Evolutionary conservation across 1,140 invertebrate genomes (phyloP).

Genomic region (Drosophila eugracilis): DNA sequence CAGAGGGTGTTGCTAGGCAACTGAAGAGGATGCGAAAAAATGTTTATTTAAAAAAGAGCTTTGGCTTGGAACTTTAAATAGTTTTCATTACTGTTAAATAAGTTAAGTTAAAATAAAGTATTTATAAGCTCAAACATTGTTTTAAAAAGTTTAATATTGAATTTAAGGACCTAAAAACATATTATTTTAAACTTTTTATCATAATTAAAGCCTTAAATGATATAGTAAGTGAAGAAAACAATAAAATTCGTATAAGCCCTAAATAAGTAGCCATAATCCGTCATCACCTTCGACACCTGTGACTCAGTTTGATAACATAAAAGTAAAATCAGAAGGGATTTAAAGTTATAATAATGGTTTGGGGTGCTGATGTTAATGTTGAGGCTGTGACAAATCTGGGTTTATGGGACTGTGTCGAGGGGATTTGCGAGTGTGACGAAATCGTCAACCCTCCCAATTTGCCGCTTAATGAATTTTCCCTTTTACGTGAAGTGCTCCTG

Average conservation of each 20-base stretch:
- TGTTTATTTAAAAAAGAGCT: too few relatives aligned
- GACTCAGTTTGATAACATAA: background rate
- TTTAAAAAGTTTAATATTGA: too few relatives aligned
- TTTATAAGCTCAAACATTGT: too few relatives aligned
- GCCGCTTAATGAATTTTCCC: constrained; percentile 75
- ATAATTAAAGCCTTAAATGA: background rate
- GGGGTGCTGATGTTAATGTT: constrained; percentile 33
- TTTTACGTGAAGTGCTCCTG: constrained; percentile 56
- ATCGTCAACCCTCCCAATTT: constrained; percentile 80
- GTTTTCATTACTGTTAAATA: too few relatives aligned
- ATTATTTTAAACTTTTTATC: background rate
- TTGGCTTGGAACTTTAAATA: too few relatives aligned
- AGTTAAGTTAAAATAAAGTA: too few relatives aligned
- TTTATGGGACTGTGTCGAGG: constrained; percentile 23
- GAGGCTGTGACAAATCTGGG: constrained; percentile 53
- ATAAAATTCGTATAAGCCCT: constrained; percentile 3
- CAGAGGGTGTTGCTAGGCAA: constrained; percentile 33
- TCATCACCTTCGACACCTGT: constrained; percentile 36
- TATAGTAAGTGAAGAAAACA: background rate
- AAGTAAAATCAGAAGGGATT: constrained; percentile 9
- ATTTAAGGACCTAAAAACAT: background rate
- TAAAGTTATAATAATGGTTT: constrained; percentile 16
- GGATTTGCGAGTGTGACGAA: constrained; percentile 67
- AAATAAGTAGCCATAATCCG: constrained; percentile 17
- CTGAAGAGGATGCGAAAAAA: background rate